Evolutionary conservation across 2,797 vertebrate genomes (phyloP), one percentile per base, ranked within the genome.

Genomic region (Pygocentrus nattereri): DNA sequence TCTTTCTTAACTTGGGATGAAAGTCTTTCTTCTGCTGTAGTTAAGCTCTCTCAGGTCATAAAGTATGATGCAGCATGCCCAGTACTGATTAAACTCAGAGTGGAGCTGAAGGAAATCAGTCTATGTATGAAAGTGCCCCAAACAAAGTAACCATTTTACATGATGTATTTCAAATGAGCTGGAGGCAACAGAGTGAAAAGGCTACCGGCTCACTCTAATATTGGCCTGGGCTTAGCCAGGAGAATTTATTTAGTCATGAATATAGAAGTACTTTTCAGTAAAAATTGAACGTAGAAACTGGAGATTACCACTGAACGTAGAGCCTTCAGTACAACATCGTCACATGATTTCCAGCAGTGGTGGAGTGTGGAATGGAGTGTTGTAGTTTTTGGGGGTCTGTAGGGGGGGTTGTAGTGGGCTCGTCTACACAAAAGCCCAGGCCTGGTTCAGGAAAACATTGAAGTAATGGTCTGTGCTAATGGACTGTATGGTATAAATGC

Each of bases 81-180:
- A 56, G 54, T 16, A 31, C 44, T 41, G 19, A 56, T 34, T 73
- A 56, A 38, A 11, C 65, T 41, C 19, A 68, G 19, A 65, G 52
- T 56, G 38, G 31, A 73, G 52, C 50, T 38, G n/a, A 23, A 74
- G 71, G 50, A 74, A 56, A 74, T 58, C 56, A 6, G 18, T 47
- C 19, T 56, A 2, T 18, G 4, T 30, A 56, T 56, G 70, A 72
- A 54, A 49, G 18, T 72, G 19, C 21, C 50, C 50, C 30, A 21
- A 64, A 8, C 30, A 34, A 52, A 71, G 27, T 71, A 71, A 21
- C 25, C 7, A 27, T 30, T 52, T 71, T 52, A 71, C 25, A 30
- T 52, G 69, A 71, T 52, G 19, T 50, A 30, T 49, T 44, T 70
- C n/a, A 70, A 52, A 70, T 34, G 49, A 72, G 69, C 27, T 21